Percentiles rank a stretch among this genome's conserved stretches.
phyloP scores from a whole-genome alignment of 2,797 vertebrate genomes.

The Scolopax bukidnonensis region DNA sequence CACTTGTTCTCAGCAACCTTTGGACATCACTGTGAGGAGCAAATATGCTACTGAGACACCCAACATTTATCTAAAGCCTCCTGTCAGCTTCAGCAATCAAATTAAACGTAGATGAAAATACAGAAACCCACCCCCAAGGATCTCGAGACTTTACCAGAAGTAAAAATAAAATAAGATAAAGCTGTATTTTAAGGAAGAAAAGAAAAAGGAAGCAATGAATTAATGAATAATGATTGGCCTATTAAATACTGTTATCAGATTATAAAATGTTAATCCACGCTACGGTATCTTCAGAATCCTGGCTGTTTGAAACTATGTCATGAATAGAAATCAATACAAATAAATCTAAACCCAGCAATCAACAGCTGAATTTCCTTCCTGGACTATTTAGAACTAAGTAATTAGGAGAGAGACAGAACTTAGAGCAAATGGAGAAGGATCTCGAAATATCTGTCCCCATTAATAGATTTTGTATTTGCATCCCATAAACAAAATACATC shows the following conservation, averaged over 20 bases:
- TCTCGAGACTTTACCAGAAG: background rate
- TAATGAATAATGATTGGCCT: background rate
- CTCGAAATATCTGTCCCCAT: background rate
- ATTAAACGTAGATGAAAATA: background rate
- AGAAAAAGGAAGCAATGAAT: background rate
- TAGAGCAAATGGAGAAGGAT: background rate
- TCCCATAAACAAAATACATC: background rate
- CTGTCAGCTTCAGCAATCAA: background rate
- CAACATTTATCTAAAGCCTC: background rate
- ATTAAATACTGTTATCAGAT: background rate
- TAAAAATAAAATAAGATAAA: background rate
- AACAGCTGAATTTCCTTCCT: background rate
- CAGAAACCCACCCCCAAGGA: background rate
- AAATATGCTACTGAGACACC: background rate
- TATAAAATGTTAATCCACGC: background rate
- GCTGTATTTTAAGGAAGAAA: background rate
- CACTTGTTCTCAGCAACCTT: background rate
- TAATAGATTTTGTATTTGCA: background rate
- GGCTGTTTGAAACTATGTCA: background rate
- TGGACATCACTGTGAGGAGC: accelerated
- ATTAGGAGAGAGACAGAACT: background rate
- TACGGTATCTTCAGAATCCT: background rate
- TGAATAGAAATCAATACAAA: background rate
- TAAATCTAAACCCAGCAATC: background rate
- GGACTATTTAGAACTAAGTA: background rate